These are phyloP conservation scores for Parazoanthus swiftii DNA, from an alignment of 92 coral and sea anemone species.

Conservation along the genomic window DNA sequence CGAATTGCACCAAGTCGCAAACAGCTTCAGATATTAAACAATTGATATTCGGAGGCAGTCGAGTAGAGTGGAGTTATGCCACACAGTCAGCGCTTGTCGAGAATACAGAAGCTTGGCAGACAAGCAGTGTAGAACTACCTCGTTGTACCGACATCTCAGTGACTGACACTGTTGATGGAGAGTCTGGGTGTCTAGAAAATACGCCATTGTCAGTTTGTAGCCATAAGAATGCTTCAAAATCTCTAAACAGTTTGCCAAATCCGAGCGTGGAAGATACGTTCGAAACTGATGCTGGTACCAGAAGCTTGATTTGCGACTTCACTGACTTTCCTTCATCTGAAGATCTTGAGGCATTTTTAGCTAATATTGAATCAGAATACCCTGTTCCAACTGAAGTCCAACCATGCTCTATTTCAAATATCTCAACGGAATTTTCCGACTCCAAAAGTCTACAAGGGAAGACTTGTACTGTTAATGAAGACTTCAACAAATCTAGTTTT, in stretches of 20 bases:
- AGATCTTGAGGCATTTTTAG: conserved; percentile 66
- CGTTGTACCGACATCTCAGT: conserved; percentile 2
- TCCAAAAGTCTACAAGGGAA: not conserved
- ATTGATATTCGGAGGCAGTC: not conserved
- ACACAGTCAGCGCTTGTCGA: not conserved
- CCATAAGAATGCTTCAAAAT: not conserved
- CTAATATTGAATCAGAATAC: conserved; percentile 54
- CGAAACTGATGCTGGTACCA: not conserved
- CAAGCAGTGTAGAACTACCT: conserved; percentile 5
- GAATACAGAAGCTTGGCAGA: not conserved
- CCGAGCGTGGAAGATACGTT: not conserved
- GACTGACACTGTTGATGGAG: not conserved
- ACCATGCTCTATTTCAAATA: not conserved
- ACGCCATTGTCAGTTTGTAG: not conserved
- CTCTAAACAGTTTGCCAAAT: not conserved
- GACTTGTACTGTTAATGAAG: too few relatives aligned
- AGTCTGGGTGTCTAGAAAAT: not conserved
- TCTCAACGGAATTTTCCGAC: not conserved
- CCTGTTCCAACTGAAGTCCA: not conserved
- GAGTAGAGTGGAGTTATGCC: not conserved
- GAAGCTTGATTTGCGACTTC: not conserved
- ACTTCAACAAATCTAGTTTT: not conserved
- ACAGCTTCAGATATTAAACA: not conserved
- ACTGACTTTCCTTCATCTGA: conserved; percentile 69
- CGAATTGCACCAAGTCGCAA: not conserved